Evolutionary conservation across 53 echinoderm and acorn worm genomes (phyloP).

Genomic region (Crossaster papposus): DNA sequence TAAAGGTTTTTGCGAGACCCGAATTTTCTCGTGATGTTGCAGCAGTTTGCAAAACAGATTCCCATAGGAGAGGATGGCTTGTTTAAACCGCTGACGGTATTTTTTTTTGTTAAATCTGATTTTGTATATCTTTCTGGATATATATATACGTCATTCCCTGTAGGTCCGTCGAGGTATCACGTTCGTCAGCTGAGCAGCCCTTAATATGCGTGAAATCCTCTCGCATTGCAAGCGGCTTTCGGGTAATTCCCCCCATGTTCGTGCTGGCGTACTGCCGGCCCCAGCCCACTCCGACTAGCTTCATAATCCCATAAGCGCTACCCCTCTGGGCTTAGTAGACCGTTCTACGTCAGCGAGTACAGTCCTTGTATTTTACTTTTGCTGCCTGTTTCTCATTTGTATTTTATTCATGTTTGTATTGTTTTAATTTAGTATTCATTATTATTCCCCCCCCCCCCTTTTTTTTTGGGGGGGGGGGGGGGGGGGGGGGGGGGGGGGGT

Average conservation of each 20-base stretch:
- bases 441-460: too few species aligned
- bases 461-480: too few species aligned
- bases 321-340: not conserved
- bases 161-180: conserved; percentile 15
- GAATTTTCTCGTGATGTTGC: too few species aligned
- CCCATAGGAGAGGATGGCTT: too few species aligned
- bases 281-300: conserved; percentile 11
- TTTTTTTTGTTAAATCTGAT: not conserved
- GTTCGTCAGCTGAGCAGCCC: conserved; percentile 18
- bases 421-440: too few species aligned
- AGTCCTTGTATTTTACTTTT: not conserved
- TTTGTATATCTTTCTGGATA: not conserved
- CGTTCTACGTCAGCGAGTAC: not conserved
- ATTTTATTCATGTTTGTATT: not conserved
- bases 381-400: not conserved
- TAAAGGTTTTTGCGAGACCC: too few species aligned
- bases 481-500: too few species aligned
- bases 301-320: conserved; percentile 49
- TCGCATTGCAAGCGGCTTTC: conserved; percentile 40
- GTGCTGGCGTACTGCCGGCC: conserved; percentile 15
- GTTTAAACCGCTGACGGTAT: too few species aligned
- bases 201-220: conserved; percentile 60
- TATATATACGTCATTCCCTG: not conserved
- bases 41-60: too few species aligned
- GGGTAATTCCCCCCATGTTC: conserved; percentile 21